A percentile compares a stretch with the other conserved stretches of the same genome.
These are phyloP conservation scores for Periophthalmus modestus DNA, from an alignment of 2,113 vertebrate genomes.

Conservation along the genomic window DNA sequence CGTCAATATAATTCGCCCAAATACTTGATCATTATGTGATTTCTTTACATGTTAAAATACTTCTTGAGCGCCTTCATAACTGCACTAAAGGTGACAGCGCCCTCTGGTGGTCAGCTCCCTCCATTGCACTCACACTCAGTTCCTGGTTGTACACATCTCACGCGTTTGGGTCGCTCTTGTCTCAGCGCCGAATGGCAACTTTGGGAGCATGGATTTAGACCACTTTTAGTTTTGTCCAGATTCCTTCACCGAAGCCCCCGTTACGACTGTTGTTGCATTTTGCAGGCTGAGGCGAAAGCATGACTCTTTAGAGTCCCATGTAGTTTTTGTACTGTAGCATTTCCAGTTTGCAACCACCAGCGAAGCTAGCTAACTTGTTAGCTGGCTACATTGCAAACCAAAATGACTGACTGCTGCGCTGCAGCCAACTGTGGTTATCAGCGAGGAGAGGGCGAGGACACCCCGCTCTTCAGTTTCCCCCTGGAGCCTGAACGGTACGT, in stretches of 20 bases:
- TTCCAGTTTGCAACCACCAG: slow-evolving; percentile 61
- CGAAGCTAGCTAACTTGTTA: slow-evolving; percentile 65
- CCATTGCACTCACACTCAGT: slow-evolving; percentile 42
- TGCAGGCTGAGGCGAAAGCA: slow-evolving; percentile 48
- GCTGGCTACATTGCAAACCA: slow-evolving; percentile 72
- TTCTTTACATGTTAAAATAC: not conserved
- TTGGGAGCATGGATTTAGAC: slow-evolving; percentile 65
- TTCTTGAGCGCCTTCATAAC: not conserved
- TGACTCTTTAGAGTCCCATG: slow-evolving; percentile 56
- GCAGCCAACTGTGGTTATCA: slow-evolving; percentile 85
- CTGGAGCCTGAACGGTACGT: slow-evolving; percentile 81
- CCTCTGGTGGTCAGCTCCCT: slow-evolving; percentile 40
- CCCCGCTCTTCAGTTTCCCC: slow-evolving; percentile 83
- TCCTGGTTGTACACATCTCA: slow-evolving; percentile 72
- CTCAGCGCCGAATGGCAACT: slow-evolving; percentile 66
- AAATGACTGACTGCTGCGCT: slow-evolving; percentile 90
- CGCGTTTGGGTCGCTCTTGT: slow-evolving; percentile 61
- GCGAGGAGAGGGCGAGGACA: slow-evolving; percentile 72
- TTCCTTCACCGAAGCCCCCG: slow-evolving; percentile 9
- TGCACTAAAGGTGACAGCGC: not conserved
- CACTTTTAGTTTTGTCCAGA: slow-evolving; percentile 31
- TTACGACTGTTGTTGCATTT: slow-evolving; percentile 2
- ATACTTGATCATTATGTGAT: not conserved
- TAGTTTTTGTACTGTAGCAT: slow-evolving; percentile 50
- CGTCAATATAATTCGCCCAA: not conserved